A percentile compares a stretch with the other conserved stretches of the same genome.
These are phyloP conservation scores for Zingel zingel DNA, from an alignment of 2,113 vertebrate genomes.

Conservation along the genomic window DNA sequence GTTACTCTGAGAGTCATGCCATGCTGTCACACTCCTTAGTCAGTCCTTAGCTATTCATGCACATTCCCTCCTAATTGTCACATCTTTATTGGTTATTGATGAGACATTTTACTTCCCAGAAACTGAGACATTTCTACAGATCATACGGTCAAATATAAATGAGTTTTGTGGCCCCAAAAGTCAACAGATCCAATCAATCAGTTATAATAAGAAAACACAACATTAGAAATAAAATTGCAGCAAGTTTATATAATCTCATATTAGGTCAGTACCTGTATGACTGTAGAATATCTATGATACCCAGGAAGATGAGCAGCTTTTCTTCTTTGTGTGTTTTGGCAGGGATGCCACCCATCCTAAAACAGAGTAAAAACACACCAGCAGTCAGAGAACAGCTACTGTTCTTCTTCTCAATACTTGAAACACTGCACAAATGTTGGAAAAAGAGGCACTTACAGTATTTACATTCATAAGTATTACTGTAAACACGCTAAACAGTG, in stretches of 20 bases:
- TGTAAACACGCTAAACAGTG: constrained; percentile 47
- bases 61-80: neutral
- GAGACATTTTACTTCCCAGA: neutral
- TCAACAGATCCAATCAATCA: neutral
- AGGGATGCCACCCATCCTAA: constrained; percentile 98
- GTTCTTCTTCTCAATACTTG: constrained; percentile 11
- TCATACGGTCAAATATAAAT: neutral
- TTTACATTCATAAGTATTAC: constrained; percentile 49
- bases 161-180: neutral
- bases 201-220: neutral
- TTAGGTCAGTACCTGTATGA: constrained; percentile 90
- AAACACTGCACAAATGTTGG: constrained; percentile 54
- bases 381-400: constrained; percentile 34
- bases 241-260: neutral
- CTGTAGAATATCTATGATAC: constrained; percentile 98
- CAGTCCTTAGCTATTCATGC: constrained; percentile 2
- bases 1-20: neutral
- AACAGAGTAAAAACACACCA: constrained; percentile 39
- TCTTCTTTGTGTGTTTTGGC: constrained; percentile 96
- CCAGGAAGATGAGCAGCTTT: constrained; percentile 95
- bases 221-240: neutral
- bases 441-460: constrained; percentile 42
- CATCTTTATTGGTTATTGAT: neutral
- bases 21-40: neutral
- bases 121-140: neutral